Percentiles rank a stretch among this genome's conserved stretches.
Conservation (phyloP, 2,113 vertebrate genomes). For the Gymnogyps californianus region DNA sequence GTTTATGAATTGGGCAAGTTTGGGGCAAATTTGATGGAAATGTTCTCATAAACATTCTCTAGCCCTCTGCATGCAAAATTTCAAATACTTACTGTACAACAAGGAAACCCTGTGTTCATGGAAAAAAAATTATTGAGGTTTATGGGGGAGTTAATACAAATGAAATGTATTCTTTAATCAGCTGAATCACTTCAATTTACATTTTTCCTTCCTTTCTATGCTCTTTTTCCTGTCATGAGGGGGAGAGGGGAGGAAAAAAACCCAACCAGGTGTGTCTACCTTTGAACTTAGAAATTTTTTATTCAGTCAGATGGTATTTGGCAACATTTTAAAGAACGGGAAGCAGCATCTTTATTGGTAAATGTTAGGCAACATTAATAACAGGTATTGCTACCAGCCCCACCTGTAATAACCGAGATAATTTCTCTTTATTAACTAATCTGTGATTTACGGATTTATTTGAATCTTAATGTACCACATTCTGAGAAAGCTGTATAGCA, state of each 20-base stretch:
- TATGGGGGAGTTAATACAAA: not conserved
- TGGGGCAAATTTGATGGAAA: not conserved
- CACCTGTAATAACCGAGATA: constrained; percentile 25
- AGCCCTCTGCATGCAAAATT: not conserved
- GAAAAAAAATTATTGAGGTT: not conserved
- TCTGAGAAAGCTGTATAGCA: not conserved
- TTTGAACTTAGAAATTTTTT: not conserved
- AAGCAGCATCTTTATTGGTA: not conserved
- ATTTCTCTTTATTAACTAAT: constrained; percentile 40
- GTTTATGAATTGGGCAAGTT: not conserved
- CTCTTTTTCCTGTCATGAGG: not conserved
- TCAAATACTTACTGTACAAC: not conserved
- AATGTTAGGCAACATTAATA: constrained; percentile 4
- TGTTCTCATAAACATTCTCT: not conserved
- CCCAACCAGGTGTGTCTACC: not conserved
- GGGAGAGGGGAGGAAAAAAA: not conserved
- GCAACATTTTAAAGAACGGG: not conserved
- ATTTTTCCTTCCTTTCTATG: not conserved
- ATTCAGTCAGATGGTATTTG: not conserved
- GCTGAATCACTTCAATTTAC: not conserved
- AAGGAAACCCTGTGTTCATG: not conserved
- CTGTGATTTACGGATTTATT: constrained; percentile 22
- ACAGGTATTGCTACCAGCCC: constrained; percentile 5
- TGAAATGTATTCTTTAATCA: not conserved
- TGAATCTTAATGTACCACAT: not conserved